Conservation (phyloP, 2,113 vertebrate genomes). For the Andinoacara biseriatus region DNA sequence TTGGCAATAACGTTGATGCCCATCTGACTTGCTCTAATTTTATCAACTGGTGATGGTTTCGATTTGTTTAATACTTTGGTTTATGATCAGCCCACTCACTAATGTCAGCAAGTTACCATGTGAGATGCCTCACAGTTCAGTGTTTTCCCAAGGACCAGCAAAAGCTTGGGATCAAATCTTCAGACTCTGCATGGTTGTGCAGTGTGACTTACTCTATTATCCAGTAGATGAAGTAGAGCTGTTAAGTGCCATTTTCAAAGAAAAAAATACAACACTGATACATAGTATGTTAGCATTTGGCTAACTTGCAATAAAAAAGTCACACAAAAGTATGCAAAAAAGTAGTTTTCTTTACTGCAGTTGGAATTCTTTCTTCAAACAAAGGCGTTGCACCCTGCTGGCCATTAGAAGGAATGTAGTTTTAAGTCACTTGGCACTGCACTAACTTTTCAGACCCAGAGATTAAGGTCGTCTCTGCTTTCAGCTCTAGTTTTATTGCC, state of each 20-base stretch:
- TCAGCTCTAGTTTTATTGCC: background rate
- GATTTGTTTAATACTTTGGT: background rate
- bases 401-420: no score
- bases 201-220: background rate
- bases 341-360: background rate
- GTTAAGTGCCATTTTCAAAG: background rate
- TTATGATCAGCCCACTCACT: background rate
- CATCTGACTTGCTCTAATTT: background rate
- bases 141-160: background rate
- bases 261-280: background rate
- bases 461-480: background rate
- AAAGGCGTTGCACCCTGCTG: background rate
- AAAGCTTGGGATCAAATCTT: background rate
- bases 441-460: background rate
- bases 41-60: background rate
- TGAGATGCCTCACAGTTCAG: background rate
- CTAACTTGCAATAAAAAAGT: background rate
- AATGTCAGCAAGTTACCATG: constrained; percentile 1
- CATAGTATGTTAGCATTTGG: background rate
- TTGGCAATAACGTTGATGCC: background rate
- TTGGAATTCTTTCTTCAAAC: background rate
- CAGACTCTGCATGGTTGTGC: background rate
- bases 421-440: background rate
- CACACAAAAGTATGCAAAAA: background rate
- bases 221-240: background rate